Percentiles rank a stretch among this genome's conserved stretches.
These are phyloP conservation scores for Zaprionus nigranus DNA, from an alignment of 1,140 invertebrate genomes.

Conservation along the genomic window DNA sequence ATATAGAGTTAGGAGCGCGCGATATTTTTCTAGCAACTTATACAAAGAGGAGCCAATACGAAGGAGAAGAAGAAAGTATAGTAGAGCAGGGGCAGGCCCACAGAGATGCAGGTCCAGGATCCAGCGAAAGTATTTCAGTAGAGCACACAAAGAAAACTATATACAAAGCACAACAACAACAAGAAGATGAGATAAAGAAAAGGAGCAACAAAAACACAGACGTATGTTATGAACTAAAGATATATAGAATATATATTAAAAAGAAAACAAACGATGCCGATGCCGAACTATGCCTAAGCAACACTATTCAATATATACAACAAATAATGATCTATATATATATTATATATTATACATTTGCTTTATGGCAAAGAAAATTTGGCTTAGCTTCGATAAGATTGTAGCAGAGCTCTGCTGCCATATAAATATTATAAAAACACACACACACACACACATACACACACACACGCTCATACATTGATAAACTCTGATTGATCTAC, in stretches of 20 bases:
- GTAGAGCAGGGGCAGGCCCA: conserved; percentile 2
- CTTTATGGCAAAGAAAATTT: conserved; percentile 39
- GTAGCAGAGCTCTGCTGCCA: conserved; percentile 41
- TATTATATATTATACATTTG: conserved; percentile 29
- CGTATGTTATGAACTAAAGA: conserved; percentile 18
- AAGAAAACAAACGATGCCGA: conserved; percentile 24
- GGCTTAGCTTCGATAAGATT: conserved; percentile 51
- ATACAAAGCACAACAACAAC: conserved; percentile 29
- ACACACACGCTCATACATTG: conserved; percentile 34
- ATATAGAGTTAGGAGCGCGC: conserved; percentile 25
- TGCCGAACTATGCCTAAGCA: conserved; percentile 51
- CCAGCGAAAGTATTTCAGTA: conserved; percentile 40
- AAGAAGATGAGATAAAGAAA: not conserved
- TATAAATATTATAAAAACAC: conserved; percentile 34
- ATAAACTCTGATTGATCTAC: conserved; percentile 49
- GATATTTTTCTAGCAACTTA: conserved; percentile 62
- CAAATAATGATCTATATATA: conserved; percentile 28
- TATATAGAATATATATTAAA: conserved; percentile 28
- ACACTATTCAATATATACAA: conserved; percentile 48
- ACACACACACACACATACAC: conserved; percentile 39
- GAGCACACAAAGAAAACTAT: conserved; percentile 50
- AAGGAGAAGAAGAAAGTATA: not conserved
- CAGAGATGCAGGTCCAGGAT: conserved; percentile 23
- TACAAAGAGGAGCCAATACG: conserved; percentile 39
- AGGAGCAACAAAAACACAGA: conserved; percentile 6